phyloP scores from a whole-genome alignment of 37 sponge, comb jelly and placozoan genomes.

The Spongilla lacustris region DNA sequence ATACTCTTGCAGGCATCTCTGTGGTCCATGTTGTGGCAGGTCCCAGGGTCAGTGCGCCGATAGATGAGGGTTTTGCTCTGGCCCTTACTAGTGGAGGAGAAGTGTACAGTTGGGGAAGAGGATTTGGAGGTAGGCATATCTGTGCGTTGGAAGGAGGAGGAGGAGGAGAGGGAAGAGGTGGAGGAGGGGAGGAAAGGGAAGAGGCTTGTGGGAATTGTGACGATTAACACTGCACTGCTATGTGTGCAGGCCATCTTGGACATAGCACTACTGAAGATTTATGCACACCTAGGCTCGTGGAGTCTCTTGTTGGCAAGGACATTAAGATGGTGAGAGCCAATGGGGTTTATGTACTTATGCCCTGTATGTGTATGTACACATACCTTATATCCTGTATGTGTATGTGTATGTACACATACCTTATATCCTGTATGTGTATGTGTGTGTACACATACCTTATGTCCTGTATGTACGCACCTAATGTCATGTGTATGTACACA shows the following conservation, averaged over 20 bases:
- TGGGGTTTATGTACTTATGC: not conserved
- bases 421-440: not conserved
- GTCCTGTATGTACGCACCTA: too few species aligned
- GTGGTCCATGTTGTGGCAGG: constrained; percentile 69
- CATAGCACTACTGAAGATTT: constrained; percentile 68
- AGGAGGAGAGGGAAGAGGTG: not conserved
- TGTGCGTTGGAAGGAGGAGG: not conserved
- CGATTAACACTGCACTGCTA: not conserved
- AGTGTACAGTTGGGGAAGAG: constrained; percentile 81
- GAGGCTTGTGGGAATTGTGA: not conserved
- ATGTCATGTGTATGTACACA: too few species aligned
- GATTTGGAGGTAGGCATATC: constrained; percentile 39
- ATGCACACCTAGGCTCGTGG: constrained; percentile 65
- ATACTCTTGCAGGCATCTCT: constrained; percentile 36
- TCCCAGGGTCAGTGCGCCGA: constrained; percentile 28
- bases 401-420: not conserved
- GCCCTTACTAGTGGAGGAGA: constrained; percentile 78
- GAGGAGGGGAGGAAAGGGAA: not conserved
- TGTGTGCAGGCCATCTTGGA: constrained; percentile 60
- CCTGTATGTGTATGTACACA: not conserved
- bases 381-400: not conserved
- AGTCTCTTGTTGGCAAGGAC: constrained; percentile 62
- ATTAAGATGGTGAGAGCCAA: constrained; percentile 45
- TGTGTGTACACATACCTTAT: not conserved
- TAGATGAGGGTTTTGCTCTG: constrained; percentile 77